Evolutionary conservation across 1,140 invertebrate species (phyloP).

Genomic region (Sinonovacula constricta): DNA sequence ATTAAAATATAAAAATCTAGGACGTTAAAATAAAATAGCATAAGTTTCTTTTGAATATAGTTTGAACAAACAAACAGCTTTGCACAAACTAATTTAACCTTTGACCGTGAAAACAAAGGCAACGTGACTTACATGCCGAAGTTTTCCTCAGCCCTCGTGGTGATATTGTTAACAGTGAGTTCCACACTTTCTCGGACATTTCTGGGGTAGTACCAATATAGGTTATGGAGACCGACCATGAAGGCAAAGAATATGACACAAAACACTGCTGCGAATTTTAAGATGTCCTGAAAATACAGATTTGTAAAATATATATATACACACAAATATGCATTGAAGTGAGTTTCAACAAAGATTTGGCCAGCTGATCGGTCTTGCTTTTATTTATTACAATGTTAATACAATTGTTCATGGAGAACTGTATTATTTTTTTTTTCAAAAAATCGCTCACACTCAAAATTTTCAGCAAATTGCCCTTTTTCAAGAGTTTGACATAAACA

Average conservation of each 20-base stretch:
- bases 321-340: not conserved
- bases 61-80: too few relatives aligned
- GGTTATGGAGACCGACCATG: constrained; percentile 94
- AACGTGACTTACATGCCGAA: constrained; percentile 72
- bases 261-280: constrained; percentile 96
- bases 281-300: constrained; percentile 96
- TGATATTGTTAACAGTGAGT: constrained; percentile 62
- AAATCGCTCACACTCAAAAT: too few relatives aligned
- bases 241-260: constrained; percentile 96
- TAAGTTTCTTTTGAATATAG: too few relatives aligned
- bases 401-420: too few relatives aligned
- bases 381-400: not conserved
- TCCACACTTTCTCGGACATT: constrained; percentile 84
- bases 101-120: too few relatives aligned
- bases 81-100: too few relatives aligned
- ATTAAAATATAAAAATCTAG: too few relatives aligned
- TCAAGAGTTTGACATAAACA: too few relatives aligned
- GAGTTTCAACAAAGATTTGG: not conserved
- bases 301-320: constrained; percentile 3
- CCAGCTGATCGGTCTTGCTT: not conserved
- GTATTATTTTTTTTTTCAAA: too few relatives aligned
- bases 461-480: too few relatives aligned
- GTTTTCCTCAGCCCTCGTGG: constrained; percentile 64
- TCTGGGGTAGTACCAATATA: constrained; percentile 97
- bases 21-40: too few relatives aligned